phyloP scores from a whole-genome alignment of 2,888 invertebrate species.

The Cheilosia urbana region DNA sequence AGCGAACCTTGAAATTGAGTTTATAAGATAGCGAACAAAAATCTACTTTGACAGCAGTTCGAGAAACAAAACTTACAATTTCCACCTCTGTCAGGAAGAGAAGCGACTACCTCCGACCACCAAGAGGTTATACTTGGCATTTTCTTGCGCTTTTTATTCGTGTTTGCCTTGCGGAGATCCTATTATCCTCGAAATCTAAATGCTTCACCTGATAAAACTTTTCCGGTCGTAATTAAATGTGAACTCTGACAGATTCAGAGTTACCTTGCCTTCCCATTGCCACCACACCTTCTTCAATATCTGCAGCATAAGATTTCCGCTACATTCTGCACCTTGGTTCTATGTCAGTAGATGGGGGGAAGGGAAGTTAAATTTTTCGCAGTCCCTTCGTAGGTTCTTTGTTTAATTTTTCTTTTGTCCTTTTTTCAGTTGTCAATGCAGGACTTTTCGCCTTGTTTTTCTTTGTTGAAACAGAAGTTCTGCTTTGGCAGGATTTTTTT shows the following conservation, averaged over 20 bases:
- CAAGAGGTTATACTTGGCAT: not conserved
- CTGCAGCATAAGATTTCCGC: conserved; percentile 66
- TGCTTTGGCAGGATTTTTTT: conserved; percentile 32
- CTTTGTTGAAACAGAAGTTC: conserved; percentile 69
- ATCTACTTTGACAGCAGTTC: conserved; percentile 14
- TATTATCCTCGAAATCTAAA: conserved; percentile 72
- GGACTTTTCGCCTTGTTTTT: conserved; percentile 74
- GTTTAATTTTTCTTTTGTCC: conserved; percentile 20
- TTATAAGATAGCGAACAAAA: not conserved
- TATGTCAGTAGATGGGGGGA: not conserved
- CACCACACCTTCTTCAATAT: conserved; percentile 40
- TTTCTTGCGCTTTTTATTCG: conserved; percentile 15
- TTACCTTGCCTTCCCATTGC: conserved; percentile 47
- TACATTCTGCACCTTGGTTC: conserved; percentile 49
- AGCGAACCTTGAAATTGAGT: not conserved
- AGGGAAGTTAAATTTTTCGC: conserved; percentile 8
- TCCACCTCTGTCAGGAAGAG: not conserved
- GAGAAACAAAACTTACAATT: conserved; percentile 4
- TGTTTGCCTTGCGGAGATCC: conserved; percentile 47
- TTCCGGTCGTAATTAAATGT: conserved; percentile 76
- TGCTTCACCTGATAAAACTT: conserved; percentile 75
- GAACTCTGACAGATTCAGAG: conserved; percentile 71
- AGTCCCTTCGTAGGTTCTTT: conserved; percentile 21
- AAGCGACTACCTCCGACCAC: not conserved
- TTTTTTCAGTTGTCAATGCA: conserved; percentile 69